Evolutionary conservation across 1,140 invertebrate genomes (phyloP).

Genomic region (Andricus grossulariae): DNA sequence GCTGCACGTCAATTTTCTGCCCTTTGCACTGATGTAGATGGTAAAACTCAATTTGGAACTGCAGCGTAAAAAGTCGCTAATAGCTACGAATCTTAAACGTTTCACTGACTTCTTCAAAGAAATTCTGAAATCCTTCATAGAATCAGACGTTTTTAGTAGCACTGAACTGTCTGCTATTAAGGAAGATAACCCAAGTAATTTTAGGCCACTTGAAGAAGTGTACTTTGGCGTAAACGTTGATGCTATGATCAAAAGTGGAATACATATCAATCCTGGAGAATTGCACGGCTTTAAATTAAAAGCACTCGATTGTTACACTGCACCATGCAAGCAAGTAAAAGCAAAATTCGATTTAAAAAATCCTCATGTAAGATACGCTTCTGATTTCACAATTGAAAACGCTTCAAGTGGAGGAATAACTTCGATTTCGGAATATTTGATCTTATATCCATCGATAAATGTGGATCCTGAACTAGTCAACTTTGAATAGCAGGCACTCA

Average conservation of each 20-base stretch:
- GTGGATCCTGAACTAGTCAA: background rate
- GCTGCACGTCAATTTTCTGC: slow-evolving; percentile 19
- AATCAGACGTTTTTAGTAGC: background rate
- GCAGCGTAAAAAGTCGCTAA: slow-evolving; percentile 43
- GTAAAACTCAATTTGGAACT: slow-evolving; percentile 41
- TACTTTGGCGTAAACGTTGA: slow-evolving; percentile 41
- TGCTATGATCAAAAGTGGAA: slow-evolving; percentile 35
- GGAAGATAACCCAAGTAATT: background rate
- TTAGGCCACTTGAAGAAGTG: slow-evolving; percentile 32
- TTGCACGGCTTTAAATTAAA: slow-evolving; percentile 36
- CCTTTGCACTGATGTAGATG: slow-evolving; percentile 34
- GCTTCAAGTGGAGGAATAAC: background rate
- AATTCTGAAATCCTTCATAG: background rate
- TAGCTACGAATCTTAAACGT: slow-evolving; percentile 38
- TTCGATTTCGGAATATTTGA: background rate
- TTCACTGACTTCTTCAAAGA: slow-evolving; percentile 11
- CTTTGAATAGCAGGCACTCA: background rate
- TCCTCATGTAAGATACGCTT: slow-evolving; percentile 7
- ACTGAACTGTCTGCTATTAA: background rate
- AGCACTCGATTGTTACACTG: slow-evolving; percentile 42
- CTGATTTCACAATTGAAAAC: slow-evolving; percentile 14
- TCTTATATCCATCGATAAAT: background rate
- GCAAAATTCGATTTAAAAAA: slow-evolving; percentile 41
- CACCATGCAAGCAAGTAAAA: slow-evolving; percentile 35
- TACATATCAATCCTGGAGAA: slow-evolving; percentile 6